Base-by-base conservation (phyloP, 2,888 invertebrate genomes). In the Lumbricus terrestris region DNA sequence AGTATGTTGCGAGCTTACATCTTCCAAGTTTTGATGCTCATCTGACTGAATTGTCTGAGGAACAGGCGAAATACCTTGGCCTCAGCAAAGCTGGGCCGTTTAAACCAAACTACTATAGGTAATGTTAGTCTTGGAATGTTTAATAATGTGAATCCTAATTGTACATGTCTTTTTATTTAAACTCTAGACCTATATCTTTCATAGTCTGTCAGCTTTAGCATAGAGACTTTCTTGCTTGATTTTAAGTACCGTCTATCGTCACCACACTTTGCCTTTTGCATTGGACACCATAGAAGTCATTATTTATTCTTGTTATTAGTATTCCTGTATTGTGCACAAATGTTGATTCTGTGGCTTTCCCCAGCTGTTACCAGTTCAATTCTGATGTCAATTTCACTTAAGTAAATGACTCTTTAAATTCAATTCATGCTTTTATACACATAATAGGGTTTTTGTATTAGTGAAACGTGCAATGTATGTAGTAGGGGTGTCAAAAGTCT, bases 51-150 rank as follows among this genome's bases (percentile, higher is more conserved):
- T 96, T 99, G 90, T 96, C 97, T 11, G 99, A 99, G 95, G 99
- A 99, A 94, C 99, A 99, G 95, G 98, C 98, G 88, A 98, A 98
- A 95, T 99, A 99, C 95, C 96, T 99, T 96, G 99, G 99, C 92
- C 96, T 99, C 54, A 98, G 98, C 95, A 99, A 99, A 96, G 98
- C 98, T 90, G 99, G 99, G 89, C 99, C 99, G 88, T 99, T 99
- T 96, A 99, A 99, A 96, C 99, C 99, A 92, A 99, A 98, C 95
- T 98, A 99, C 95, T 99, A 99, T n/a, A 69, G 69, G 69, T 69
- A 69, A 29, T 69, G 4, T n/a, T 69, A n/a, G n/a, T n/a, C 69
- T 69, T n/a, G 16, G 20, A 23, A 54, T 69, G 29, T 69, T n/a
- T 29, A 1, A 69, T n/a, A n/a, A n/a, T n/a, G 69, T 69, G 69